A percentile compares a stretch with the other conserved stretches of the same genome.
Evolutionary conservation across 2,113 vertebrate species (phyloP).

Genomic region (Pluvialis apricaria): DNA sequence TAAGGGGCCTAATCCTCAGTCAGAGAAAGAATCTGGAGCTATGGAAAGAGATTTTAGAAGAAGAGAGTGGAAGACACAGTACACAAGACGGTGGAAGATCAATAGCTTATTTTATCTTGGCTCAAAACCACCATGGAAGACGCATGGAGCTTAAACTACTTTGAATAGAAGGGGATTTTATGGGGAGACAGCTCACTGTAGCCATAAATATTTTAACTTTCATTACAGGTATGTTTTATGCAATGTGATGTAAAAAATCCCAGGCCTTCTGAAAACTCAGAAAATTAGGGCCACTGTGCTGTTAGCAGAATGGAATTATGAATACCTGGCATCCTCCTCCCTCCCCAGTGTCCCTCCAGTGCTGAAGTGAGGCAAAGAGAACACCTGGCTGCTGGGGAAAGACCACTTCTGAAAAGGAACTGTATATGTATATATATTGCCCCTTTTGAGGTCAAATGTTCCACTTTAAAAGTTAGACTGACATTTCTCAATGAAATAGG

Average conservation of each 20-base stretch:
- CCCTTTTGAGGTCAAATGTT: not conserved
- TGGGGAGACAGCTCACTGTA: not conserved
- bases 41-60: not conserved
- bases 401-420: not conserved
- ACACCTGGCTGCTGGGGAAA: not conserved
- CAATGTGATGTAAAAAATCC: not conserved
- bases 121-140: not conserved
- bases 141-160: not conserved
- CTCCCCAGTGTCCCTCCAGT: not conserved
- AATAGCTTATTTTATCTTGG: not conserved
- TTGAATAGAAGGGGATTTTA: not conserved
- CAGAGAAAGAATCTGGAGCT: not conserved
- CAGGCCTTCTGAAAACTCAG: not conserved
- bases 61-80: accelerated
- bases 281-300: not conserved
- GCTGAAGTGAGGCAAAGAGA: not conserved
- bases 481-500: not conserved
- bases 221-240: not conserved
- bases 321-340: not conserved
- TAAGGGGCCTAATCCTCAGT: not conserved
- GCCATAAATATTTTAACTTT: not conserved
- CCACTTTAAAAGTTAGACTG: not conserved
- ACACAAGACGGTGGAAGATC: not conserved
- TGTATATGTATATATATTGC: accelerated
- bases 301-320: not conserved